Evolutionary conservation across 2,888 invertebrate species (phyloP), one percentile per base, ranked within the genome.

Genomic region (Drosophila anomelani): DNA sequence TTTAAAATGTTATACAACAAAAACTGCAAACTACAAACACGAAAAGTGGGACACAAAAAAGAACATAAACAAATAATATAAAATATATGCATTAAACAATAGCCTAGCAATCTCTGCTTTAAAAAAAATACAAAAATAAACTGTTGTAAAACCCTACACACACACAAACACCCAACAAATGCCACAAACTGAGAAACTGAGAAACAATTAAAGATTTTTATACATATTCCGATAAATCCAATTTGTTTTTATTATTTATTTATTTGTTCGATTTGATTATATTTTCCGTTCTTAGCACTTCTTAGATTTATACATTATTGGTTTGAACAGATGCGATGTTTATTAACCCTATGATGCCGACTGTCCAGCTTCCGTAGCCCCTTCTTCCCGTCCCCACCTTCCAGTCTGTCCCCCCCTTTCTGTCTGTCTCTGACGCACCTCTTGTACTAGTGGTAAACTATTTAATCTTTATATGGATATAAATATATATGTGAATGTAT

Each of bases 181-280:
- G 74, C 71, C 71, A 72, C 71, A 72, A 72, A 67, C 66, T 39
- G 51, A 49, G 49, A 49, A 66, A 66, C 58, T 54, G 55, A 68
- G 54, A 67, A 67, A 67, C 67, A 76, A 85, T 83, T 82, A 88
- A 88, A 69, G 76, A 85, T 84, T 77, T 80, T 80, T 78, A 78
- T 80, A 76, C 75, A 58, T 73, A 84, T 82, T 87, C 81, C 70
- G 81, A 84, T 61, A 78, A 80, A 70, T 36, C 46, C 46, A 58
- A 55, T 64, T 53, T 56, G 58, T 63, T 75, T 66, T 63, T 55
- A 61, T 86, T 86, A 67, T 71, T 70, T 68, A 60, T 54, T 54
- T 75, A 49, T 76, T 75, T 15, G 57, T 47, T 64, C 74, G 71
- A 60, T 76, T 75, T 77, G 34, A 58, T 74, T 72, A 43, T n/a